Evolutionary conservation across 2,797 vertebrate genomes (phyloP).

Genomic region (Myoxocephalus aenaeus): DNA sequence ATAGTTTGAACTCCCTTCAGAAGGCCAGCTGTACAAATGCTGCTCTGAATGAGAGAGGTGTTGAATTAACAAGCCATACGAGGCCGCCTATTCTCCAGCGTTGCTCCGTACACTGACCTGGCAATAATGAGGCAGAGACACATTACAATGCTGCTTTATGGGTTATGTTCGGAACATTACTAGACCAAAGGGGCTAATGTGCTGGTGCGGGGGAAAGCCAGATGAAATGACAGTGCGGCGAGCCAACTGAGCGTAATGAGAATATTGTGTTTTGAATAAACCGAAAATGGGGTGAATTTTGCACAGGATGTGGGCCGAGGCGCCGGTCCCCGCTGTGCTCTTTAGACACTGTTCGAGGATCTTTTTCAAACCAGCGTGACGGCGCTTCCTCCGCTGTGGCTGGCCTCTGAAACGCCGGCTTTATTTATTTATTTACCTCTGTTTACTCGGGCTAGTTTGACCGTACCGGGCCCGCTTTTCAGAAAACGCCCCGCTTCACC

Average conservation of each 20-base stretch:
- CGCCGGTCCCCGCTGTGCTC: slow-evolving; percentile 51
- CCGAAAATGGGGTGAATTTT: slow-evolving; percentile 65
- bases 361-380: slow-evolving; percentile 63
- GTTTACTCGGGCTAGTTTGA: slow-evolving; percentile 58
- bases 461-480: slow-evolving; percentile 46
- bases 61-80: slow-evolving; percentile 78
- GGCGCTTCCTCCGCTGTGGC: slow-evolving; percentile 45
- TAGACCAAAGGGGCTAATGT: slow-evolving; percentile 71
- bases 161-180: slow-evolving; percentile 73
- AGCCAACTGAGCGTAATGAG: slow-evolving; percentile 70
- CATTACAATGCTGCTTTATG: slow-evolving; percentile 76
- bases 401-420: slow-evolving; percentile 30
- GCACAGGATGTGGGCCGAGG: slow-evolving; percentile 69
- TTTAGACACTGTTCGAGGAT: slow-evolving; percentile 55
- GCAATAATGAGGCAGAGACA: slow-evolving; percentile 74
- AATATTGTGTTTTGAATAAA: slow-evolving; percentile 74
- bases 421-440: slow-evolving; percentile 66
- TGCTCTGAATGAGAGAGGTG: slow-evolving; percentile 73
- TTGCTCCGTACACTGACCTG: slow-evolving; percentile 69
- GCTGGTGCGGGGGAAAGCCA: slow-evolving; percentile 58
- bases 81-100: slow-evolving; percentile 58
- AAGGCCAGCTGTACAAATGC: slow-evolving; percentile 79
- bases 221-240: slow-evolving; percentile 66
- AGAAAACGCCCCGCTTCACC: slow-evolving; percentile 49
- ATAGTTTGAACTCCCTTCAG: slow-evolving; percentile 65